Percentiles rank a stretch among this genome's conserved stretches.
Evolutionary conservation across 2,113 vertebrate species (phyloP).

Genomic region (Phylloscopus whistleri): DNA sequence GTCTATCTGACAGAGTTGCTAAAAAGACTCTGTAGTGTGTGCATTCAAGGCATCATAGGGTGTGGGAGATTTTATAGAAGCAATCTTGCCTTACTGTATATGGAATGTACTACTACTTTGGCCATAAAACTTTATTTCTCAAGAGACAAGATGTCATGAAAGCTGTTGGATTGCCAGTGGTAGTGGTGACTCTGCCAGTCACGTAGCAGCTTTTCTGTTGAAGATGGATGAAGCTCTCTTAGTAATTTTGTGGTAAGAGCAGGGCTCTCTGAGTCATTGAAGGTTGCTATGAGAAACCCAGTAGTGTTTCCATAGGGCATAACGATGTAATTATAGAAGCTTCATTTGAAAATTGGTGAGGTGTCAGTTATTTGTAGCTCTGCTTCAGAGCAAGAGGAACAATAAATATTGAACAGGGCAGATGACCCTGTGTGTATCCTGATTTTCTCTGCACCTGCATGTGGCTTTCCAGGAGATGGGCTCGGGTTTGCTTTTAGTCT

Average conservation of each 20-base stretch:
- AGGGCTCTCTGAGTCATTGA: background rate
- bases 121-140: background rate
- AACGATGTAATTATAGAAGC: background rate
- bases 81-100: background rate
- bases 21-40: background rate
- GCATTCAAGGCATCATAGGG: background rate
- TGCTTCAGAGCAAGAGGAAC: background rate
- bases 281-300: constrained; percentile 12
- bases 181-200: background rate
- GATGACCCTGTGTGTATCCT: background rate
- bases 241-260: background rate
- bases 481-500: background rate
- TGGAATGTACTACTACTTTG: background rate
- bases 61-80: background rate
- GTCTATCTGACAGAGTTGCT: background rate
- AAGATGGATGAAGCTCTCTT: background rate
- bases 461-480: background rate
- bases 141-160: background rate
- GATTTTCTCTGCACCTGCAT: background rate
- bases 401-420: background rate
- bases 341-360: background rate
- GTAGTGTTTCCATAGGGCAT: background rate
- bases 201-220: background rate
- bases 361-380: background rate
- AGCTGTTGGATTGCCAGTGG: background rate